These are phyloP conservation scores for Galleria mellonella DNA, from an alignment of 1,140 invertebrate genomes.

Conservation along the genomic window DNA sequence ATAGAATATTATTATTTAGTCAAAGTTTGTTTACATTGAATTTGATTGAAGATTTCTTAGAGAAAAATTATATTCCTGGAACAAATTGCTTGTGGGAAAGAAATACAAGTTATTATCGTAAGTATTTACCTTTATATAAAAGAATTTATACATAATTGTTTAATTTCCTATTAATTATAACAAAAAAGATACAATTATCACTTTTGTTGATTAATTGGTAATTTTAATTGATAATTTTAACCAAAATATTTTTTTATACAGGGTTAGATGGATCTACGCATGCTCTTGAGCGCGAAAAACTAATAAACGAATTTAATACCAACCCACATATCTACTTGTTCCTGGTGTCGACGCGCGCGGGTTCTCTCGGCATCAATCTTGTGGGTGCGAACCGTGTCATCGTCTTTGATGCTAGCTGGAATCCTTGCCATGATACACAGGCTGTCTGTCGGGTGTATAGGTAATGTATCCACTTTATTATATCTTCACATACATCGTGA, in stretches of 20 bases:
- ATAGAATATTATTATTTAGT: slow-evolving; percentile 96
- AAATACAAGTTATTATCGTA: slow-evolving; percentile 94
- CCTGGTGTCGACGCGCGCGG: slow-evolving; percentile 97
- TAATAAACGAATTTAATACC: slow-evolving; percentile 98
- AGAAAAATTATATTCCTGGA: slow-evolving; percentile 85
- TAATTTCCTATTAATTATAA: background rate
- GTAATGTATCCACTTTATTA: slow-evolving; percentile 24
- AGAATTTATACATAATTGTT: slow-evolving; percentile 3
- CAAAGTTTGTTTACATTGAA: slow-evolving; percentile 97
- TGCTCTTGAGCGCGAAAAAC: slow-evolving; percentile 93
- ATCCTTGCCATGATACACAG: slow-evolving; percentile 99
- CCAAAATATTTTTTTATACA: too few relatives aligned
- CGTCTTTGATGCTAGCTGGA: slow-evolving; percentile 99
- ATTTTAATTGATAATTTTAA: too few relatives aligned
- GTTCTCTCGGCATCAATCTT: slow-evolving; percentile 97
- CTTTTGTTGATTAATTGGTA: too few relatives aligned
- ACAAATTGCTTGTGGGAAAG: slow-evolving; percentile 86
- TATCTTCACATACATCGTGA: too few relatives aligned
- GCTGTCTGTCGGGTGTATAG: slow-evolving; percentile 98
- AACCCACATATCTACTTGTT: slow-evolving; percentile 93
- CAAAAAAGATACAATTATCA: too few relatives aligned
- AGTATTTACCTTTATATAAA: slow-evolving; percentile 72
- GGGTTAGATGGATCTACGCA: slow-evolving; percentile 96
- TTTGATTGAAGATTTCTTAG: slow-evolving; percentile 97
- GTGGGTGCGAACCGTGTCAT: slow-evolving; percentile 97